These are phyloP conservation scores for Pycnonotus jocosus DNA, from an alignment of 2,113 vertebrate genomes.

Conservation along the genomic window DNA sequence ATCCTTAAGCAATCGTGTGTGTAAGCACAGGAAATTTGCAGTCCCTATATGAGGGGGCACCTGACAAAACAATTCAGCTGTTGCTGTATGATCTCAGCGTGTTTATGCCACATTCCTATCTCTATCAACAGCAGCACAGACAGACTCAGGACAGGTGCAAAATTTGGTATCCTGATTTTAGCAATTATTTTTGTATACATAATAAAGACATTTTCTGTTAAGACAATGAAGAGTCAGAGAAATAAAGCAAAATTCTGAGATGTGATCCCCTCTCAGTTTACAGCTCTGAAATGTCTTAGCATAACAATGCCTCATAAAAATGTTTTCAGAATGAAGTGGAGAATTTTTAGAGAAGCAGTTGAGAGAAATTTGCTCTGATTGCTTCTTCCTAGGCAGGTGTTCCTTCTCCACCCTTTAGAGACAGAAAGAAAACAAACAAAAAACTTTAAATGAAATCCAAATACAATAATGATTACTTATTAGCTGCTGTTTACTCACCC, in stretches of 20 bases:
- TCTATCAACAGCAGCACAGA: background rate
- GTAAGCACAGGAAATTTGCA: too few species aligned
- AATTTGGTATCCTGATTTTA: background rate
- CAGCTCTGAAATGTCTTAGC: background rate
- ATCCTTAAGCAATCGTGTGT: too few species aligned
- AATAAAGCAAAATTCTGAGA: background rate
- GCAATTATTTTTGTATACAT: background rate
- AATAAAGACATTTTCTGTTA: background rate
- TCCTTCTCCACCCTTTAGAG: background rate
- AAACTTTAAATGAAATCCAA: slow-evolving; percentile 34
- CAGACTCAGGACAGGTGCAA: background rate
- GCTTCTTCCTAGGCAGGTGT: background rate
- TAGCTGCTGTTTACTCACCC: slow-evolving; percentile 40
- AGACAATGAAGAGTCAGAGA: background rate
- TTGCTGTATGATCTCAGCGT: too few species aligned
- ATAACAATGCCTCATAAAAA: background rate
- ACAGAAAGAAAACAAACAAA: background rate
- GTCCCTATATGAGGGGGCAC: too few species aligned
- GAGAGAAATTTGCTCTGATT: background rate
- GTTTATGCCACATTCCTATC: too few species aligned
- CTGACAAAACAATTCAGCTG: too few species aligned
- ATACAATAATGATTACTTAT: slow-evolving; percentile 24
- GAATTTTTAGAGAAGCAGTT: background rate
- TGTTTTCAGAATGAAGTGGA: background rate
- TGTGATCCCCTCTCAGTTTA: background rate